Percentiles rank a stretch among this genome's conserved stretches.
Evolutionary conservation across 2,113 vertebrate species (phyloP).

Genomic region (Heterotilapia buettikoferi): DNA sequence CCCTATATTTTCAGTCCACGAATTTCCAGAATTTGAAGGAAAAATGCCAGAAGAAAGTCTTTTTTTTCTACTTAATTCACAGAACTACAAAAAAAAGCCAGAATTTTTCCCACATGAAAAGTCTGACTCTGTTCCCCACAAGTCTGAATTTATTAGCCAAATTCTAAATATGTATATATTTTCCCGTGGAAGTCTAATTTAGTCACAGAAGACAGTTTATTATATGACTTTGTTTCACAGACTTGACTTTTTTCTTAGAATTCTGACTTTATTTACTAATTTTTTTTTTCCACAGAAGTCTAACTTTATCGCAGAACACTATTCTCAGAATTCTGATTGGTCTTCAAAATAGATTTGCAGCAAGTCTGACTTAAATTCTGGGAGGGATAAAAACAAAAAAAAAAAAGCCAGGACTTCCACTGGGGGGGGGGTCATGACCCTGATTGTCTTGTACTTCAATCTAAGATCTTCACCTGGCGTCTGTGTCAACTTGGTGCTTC

Average conservation of each 20-base stretch:
- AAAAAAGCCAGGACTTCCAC: not conserved
- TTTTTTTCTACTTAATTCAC: no score
- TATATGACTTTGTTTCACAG: not conserved
- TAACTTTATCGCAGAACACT: not conserved
- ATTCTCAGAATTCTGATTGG: not conserved
- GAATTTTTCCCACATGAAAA: not conserved
- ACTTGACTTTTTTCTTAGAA: not conserved
- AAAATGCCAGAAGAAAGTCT: not conserved
- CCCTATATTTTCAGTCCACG: accelerated
- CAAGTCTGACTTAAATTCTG: not conserved
- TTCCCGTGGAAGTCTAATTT: not conserved
- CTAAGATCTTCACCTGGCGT: not conserved
- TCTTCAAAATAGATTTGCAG: not conserved
- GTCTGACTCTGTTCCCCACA: not conserved
- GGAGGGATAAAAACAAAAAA: not conserved
- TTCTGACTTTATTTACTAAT: not conserved
- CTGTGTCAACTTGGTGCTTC: not conserved
- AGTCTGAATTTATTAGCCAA: not conserved
- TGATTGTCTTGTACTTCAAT: no score
- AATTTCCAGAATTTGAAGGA: not conserved
- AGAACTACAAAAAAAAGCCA: not conserved
- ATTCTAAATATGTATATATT: not conserved
- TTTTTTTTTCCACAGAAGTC: not conserved
- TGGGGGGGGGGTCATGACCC: no score
- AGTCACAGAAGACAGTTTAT: not conserved